These are phyloP conservation scores for Melanotaenia pygmaea DNA, from an alignment of 2,797 vertebrate species.

Conservation along the genomic window DNA sequence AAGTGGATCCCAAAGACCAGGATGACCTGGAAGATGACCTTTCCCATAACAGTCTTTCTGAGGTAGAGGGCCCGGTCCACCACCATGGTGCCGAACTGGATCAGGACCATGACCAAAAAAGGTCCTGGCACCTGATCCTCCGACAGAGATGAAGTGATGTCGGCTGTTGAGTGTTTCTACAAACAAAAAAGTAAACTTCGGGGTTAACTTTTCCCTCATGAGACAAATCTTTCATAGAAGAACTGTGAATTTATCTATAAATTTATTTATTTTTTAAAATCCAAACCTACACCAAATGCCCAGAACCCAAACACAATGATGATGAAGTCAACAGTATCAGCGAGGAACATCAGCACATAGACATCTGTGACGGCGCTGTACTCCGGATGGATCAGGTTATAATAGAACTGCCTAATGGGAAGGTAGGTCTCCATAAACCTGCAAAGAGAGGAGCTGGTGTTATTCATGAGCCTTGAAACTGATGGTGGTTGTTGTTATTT, in stretches of 20 bases:
- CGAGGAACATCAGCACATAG: constrained; percentile 98
- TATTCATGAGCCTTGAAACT: background rate
- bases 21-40: constrained; percentile 97
- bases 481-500: too few relatives aligned
- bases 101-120: constrained; percentile 98
- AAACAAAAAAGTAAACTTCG: background rate
- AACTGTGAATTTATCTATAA: background rate
- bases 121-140: constrained; percentile 97
- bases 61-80: constrained; percentile 97
- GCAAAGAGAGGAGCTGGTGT: background rate
- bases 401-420: constrained; percentile 96
- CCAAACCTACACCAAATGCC: constrained; percentile 93
- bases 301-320: constrained; percentile 98
- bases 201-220: too few relatives aligned
- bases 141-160: constrained; percentile 96
- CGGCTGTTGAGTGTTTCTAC: constrained; percentile 96
- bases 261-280: background rate
- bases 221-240: background rate
- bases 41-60: constrained; percentile 95
- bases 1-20: constrained; percentile 98
- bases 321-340: constrained; percentile 97
- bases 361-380: constrained; percentile 98
- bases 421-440: constrained; percentile 92
- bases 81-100: constrained; percentile 98
- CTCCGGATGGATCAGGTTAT: constrained; percentile 96